Conservation (phyloP, 2,888 invertebrate genomes). For the Chrysopilus asiliformis region DNA sequence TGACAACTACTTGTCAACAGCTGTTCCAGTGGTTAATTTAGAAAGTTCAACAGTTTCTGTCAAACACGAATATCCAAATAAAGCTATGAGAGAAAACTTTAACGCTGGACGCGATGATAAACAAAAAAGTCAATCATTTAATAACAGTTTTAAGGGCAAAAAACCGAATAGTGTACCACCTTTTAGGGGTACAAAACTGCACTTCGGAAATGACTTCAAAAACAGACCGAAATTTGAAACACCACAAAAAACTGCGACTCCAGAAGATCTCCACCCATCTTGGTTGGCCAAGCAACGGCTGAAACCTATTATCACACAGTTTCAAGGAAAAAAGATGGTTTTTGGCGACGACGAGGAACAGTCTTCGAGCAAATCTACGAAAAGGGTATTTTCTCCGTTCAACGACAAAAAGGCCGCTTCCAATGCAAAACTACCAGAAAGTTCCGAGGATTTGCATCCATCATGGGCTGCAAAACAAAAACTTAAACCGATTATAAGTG, state of each 20-base stretch:
- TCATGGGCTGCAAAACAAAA: conserved; percentile 32
- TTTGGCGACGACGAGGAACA: conserved; percentile 12
- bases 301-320: conserved; percentile 12
- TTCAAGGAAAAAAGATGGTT: conserved; percentile 15
- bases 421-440: conserved; percentile 6
- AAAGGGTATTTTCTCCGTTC: neutral
- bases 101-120: conserved; percentile 3
- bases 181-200: too few relatives aligned
- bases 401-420: neutral
- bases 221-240: too few relatives aligned
- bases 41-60: neutral
- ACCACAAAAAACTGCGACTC: too few relatives aligned
- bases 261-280: conserved; percentile 15
- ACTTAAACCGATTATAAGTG: conserved; percentile 22
- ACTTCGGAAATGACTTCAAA: too few relatives aligned
- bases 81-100: conserved; percentile 1
- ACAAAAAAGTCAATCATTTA: neutral
- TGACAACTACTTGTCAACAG: conserved; percentile 29
- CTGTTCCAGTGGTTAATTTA: conserved; percentile 19
- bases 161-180: too few relatives aligned
- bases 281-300: conserved; percentile 17
- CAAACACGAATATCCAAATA: conserved; percentile 5
- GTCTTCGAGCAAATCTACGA: neutral
- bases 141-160: neutral
- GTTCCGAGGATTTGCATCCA: conserved; percentile 22